These are phyloP conservation scores for Dufourea novaeangliae DNA, from an alignment of 1,140 invertebrate genomes.

Conservation along the genomic window DNA sequence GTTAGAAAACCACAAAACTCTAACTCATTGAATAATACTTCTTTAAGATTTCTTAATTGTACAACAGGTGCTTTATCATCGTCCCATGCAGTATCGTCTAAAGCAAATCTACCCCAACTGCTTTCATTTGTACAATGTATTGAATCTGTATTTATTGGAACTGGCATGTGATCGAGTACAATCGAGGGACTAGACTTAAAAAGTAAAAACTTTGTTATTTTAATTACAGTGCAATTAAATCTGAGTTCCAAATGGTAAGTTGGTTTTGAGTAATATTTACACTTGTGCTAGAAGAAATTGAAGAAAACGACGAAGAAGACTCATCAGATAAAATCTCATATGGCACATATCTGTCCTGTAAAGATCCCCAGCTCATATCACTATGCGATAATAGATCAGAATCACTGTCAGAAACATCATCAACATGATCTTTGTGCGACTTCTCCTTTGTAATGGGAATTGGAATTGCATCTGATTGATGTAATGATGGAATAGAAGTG, in stretches of 20 bases:
- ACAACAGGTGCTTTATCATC: slow-evolving; percentile 57
- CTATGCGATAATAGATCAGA: slow-evolving; percentile 22
- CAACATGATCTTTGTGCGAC: neutral
- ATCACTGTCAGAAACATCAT: neutral
- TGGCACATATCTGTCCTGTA: slow-evolving; percentile 20
- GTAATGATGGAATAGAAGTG: slow-evolving; percentile 5
- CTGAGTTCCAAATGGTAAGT: neutral
- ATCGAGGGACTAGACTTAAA: neutral
- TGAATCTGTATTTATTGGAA: slow-evolving; percentile 25
- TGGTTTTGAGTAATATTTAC: slow-evolving; percentile 10
- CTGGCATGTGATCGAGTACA: slow-evolving; percentile 1
- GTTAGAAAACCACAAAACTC: slow-evolving; percentile 64
- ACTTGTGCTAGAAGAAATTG: neutral
- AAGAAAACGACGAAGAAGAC: neutral
- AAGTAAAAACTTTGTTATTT: slow-evolving; percentile 1
- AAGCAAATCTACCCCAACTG: slow-evolving; percentile 61
- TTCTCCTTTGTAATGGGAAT: neutral
- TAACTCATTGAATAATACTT: slow-evolving; percentile 38
- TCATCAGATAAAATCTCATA: slow-evolving; percentile 9
- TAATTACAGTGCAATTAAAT: neutral
- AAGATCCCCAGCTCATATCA: slow-evolving; percentile 26
- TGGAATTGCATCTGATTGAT: neutral
- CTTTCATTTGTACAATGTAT: slow-evolving; percentile 44
- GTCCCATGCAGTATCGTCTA: slow-evolving; percentile 64
- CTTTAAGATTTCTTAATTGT: slow-evolving; percentile 43